phyloP scores from a whole-genome alignment of 2,888 invertebrate species.

The Cephus pygmeus region DNA sequence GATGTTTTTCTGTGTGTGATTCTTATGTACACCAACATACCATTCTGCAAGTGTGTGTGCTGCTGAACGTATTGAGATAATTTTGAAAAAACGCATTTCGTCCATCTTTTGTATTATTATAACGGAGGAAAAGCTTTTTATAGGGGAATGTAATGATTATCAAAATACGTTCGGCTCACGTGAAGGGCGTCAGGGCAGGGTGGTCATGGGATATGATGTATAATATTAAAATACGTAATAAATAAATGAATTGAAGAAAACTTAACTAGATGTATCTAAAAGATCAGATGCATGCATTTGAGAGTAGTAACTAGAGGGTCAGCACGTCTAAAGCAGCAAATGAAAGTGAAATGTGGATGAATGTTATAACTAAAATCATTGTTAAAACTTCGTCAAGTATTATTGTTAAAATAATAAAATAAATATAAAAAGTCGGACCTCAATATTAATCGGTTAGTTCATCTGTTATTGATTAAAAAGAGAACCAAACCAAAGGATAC shows the following conservation, averaged over 20 bases:
- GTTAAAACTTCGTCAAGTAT: constrained; percentile 63
- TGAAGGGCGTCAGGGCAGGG: constrained; percentile 48
- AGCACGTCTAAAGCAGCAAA: constrained; percentile 66
- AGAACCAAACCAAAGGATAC: constrained; percentile 4
- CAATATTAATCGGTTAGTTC: constrained; percentile 31
- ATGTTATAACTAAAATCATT: constrained; percentile 57
- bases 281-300: constrained; percentile 36
- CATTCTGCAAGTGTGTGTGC: constrained; percentile 69
- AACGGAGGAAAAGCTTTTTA: constrained; percentile 11
- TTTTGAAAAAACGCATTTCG: constrained; percentile 19
- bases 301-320: constrained; percentile 21
- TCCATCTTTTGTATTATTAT: constrained; percentile 11
- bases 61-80: constrained; percentile 58
- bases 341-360: constrained; percentile 62
- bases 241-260: constrained; percentile 26
- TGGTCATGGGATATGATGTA: constrained; percentile 47
- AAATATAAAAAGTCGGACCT: constrained; percentile 5
- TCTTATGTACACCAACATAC: constrained; percentile 77
- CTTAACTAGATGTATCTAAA: constrained; percentile 25
- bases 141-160: constrained; percentile 30
- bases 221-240: constrained; percentile 40
- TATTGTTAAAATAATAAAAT: constrained; percentile 24
- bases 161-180: constrained; percentile 53
- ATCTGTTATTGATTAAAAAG: background rate
- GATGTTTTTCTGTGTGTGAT: constrained; percentile 67